Conservation (phyloP, 2,113 vertebrate genomes). For the Gavia stellata region DNA sequence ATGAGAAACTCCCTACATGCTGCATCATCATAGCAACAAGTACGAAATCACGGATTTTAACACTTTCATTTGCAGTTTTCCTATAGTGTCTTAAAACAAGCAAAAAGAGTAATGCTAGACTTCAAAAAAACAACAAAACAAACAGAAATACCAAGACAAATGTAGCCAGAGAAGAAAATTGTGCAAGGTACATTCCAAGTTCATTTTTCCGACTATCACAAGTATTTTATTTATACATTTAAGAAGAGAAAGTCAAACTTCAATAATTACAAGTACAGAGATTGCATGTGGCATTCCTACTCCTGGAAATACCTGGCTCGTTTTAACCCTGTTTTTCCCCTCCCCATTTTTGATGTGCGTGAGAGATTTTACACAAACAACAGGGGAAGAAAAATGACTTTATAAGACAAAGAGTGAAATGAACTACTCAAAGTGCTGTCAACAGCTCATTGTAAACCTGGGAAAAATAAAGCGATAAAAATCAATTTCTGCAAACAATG, state of each 20-base stretch:
- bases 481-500: not conserved
- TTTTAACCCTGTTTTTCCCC: not conserved
- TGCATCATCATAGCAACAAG: not conserved
- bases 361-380: slow-evolving; percentile 1
- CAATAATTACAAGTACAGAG: not conserved
- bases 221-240: not conserved
- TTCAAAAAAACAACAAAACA: not conserved
- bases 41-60: not conserved
- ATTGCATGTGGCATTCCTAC: not conserved
- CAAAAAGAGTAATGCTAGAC: not conserved
- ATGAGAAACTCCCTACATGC: not conserved
- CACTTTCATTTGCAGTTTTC: not conserved
- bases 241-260: not conserved
- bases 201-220: not conserved
- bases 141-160: not conserved
- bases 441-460: not conserved
- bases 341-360: not conserved
- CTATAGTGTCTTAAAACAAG: not conserved
- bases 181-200: not conserved
- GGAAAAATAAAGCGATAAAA: not conserved
- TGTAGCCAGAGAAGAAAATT: not conserved
- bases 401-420: slow-evolving; percentile 12
- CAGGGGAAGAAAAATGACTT: not conserved
- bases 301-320: not conserved
- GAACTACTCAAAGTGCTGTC: not conserved